Percentiles rank a stretch among this genome's conserved stretches.
Conservation (phyloP, 1,140 invertebrate species). For the Battus philenor region DNA sequence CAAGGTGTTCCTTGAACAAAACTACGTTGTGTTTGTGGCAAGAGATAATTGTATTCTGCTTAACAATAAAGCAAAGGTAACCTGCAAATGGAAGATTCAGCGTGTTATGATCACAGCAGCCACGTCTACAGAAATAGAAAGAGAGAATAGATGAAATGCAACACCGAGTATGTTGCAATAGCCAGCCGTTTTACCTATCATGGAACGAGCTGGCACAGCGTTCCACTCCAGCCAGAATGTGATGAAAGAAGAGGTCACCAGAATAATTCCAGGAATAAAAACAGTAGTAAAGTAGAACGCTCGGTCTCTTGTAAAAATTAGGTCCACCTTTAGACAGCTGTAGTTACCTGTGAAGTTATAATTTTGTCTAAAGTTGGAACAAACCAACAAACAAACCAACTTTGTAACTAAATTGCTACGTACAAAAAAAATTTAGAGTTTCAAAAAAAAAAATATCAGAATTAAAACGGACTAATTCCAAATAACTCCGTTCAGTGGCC, state of each 20-base stretch:
- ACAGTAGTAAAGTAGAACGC: constrained; percentile 94
- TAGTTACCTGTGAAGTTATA: constrained; percentile 85
- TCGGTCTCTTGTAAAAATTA: constrained; percentile 88
- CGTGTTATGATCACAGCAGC: constrained; percentile 64
- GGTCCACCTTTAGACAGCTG: constrained; percentile 91
- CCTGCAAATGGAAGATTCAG: constrained; percentile 49
- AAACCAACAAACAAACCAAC: constrained; percentile 22
- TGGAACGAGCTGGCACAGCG: constrained; percentile 91
- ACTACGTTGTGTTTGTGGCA: constrained; percentile 26
- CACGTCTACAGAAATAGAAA: constrained; percentile 45
- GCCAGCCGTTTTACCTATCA: constrained; percentile 84
- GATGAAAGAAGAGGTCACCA: constrained; percentile 94
- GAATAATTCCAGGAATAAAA: constrained; percentile 93
- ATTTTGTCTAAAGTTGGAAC: constrained; percentile 47
- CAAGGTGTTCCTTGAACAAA: constrained; percentile 37
- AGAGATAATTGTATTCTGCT: constrained; percentile 30
- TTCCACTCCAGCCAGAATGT: constrained; percentile 96
- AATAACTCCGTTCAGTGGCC: constrained; percentile 75
- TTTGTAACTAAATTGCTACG: background rate
- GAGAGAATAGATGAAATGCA: constrained; percentile 37
- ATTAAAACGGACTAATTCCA: constrained; percentile 51
- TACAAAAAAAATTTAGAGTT: constrained; percentile 10
- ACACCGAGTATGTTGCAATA: constrained; percentile 62
- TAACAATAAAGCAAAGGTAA: constrained; percentile 36
- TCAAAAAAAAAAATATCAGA: constrained; percentile 18